Conservation (phyloP, 2,113 vertebrate genomes). For the Etheostoma cragini region DNA sequence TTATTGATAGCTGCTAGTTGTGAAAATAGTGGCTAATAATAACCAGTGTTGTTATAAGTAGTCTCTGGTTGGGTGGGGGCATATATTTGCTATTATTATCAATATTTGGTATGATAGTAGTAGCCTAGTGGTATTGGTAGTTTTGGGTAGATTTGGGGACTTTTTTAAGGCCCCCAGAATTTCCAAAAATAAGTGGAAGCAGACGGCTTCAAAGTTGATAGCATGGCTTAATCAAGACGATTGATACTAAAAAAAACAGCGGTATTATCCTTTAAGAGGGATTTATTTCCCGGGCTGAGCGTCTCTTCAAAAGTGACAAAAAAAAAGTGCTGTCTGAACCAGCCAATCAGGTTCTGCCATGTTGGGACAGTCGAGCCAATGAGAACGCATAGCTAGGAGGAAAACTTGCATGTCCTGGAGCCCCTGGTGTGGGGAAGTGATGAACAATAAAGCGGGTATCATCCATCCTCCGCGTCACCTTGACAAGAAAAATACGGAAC, state of each 20-base stretch:
- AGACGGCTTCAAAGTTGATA: not conserved
- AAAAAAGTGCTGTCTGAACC: not conserved
- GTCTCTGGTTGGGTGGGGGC: not conserved
- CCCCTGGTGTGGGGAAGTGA: constrained; percentile 38
- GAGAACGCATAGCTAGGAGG: constrained; percentile 36
- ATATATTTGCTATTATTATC: not conserved
- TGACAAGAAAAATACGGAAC: constrained; percentile 14
- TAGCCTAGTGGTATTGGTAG: too few relatives aligned
- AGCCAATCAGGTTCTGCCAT: constrained; percentile 85
- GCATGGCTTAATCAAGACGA: not conserved
- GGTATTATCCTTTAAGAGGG: not conserved
- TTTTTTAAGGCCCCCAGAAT: not conserved
- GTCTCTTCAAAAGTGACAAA: constrained; percentile 40
- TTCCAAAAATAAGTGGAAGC: not conserved
- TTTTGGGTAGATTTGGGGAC: not conserved
- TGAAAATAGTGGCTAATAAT: not conserved
- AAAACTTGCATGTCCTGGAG: constrained; percentile 64
- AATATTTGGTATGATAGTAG: not conserved
- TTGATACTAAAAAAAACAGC: not conserved
- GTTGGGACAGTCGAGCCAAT: constrained; percentile 84
- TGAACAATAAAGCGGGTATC: constrained; percentile 63
- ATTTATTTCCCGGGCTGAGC: constrained; percentile 50
- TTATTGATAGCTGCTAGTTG: not conserved
- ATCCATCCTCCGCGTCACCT: constrained; percentile 40
- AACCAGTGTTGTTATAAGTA: not conserved